These are phyloP conservation scores for Eubucco bourcierii DNA, from an alignment of 2,113 vertebrate species.

Conservation along the genomic window DNA sequence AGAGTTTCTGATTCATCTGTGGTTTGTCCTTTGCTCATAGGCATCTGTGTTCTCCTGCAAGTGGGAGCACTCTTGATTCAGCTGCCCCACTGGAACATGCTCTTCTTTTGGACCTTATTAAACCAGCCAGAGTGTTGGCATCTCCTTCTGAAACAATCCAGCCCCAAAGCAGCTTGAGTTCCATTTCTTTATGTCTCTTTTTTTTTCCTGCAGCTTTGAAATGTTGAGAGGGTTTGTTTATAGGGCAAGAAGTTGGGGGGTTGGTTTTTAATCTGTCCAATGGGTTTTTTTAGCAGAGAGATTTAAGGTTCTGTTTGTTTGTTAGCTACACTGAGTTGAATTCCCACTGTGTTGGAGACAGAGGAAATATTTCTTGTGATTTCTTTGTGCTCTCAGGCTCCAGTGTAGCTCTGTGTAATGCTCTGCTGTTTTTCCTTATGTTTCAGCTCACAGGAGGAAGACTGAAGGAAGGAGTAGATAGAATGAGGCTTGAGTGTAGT, in stretches of 20 bases:
- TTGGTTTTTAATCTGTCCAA: too few relatives aligned
- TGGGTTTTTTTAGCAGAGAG: background rate
- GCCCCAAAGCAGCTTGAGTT: background rate
- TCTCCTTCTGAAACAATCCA: background rate
- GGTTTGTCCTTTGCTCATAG: background rate
- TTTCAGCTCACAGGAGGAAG: conserved; percentile 29
- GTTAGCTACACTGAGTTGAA: background rate
- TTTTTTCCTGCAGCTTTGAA: background rate
- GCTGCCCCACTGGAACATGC: background rate
- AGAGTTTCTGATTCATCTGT: background rate
- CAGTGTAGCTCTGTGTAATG: background rate
- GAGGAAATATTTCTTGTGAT: background rate
- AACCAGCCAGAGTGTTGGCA: background rate
- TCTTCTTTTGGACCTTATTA: background rate
- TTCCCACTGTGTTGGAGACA: background rate
- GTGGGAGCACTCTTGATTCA: background rate
- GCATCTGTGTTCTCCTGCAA: background rate
- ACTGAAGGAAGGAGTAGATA: background rate
- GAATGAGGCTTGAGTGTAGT: background rate
- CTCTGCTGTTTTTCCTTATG: background rate
- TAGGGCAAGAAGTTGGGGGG: background rate
- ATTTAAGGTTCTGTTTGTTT: background rate
- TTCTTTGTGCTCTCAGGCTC: background rate
- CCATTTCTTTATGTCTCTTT: too few relatives aligned
- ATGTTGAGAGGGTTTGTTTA: background rate